Evolutionary conservation across 2,888 invertebrate species (phyloP), one percentile per base, ranked within the genome.

Genomic region (Eupsilia transversa): DNA sequence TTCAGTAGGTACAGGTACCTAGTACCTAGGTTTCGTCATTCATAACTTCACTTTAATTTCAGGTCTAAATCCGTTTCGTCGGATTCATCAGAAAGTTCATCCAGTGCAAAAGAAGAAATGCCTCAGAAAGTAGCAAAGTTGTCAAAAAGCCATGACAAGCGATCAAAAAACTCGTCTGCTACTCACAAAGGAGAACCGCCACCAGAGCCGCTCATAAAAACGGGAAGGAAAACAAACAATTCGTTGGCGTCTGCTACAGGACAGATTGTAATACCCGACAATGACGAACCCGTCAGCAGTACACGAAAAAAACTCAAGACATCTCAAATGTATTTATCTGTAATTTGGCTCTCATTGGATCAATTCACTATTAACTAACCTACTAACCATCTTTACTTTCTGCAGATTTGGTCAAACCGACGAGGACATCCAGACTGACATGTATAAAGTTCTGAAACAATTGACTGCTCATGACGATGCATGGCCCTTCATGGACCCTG

Each of bases 401-500:
- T 96, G 87, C 94, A 98, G 98, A 92, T 98, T 98, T 93, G 97
- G 97, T 88, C 98, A 98, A 95, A 97, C 97, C 63, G 98, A 98
- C 86, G 98, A 98, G 91, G 98, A 98, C 89, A 97, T 98, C 74
- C 98, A 98, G 92, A 98, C 98, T 72, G 98, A 98, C 67, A 98
- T 99, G 98, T 98, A 98, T 94, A 99, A 99, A 97, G 98, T 99
- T 75, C 96, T 99, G 74, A 98, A 99, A 92, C 97, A 98, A 89
- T 97, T 99, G 56, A 98, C 98, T 90, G 97, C 98, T 88, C 99
- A 99, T 92, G 97, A 98, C 74, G 99, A 99, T 92, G 98, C 99
- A 0, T 99, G 99, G 99, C 99, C 99, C 0, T 99, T 99, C 94
- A 97, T 98, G 92, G 98, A 99, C 91, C 98, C 99, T 0, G 99